A percentile compares a stretch with the other conserved stretches of the same genome.
These are phyloP conservation scores for Medauroidea extradentata DNA, from an alignment of 1,140 invertebrate species.

Conservation along the genomic window DNA sequence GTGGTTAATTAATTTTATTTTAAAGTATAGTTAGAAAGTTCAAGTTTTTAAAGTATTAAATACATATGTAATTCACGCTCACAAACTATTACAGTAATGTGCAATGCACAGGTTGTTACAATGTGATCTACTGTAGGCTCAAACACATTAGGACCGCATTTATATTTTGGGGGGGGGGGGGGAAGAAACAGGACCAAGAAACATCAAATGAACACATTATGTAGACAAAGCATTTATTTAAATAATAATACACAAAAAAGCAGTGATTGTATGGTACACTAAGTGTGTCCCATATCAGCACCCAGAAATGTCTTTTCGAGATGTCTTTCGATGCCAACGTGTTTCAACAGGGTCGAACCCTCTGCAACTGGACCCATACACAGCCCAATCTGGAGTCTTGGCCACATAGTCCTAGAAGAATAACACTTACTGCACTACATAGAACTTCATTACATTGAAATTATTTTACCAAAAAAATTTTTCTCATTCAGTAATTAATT, in stretches of 20 bases:
- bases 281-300: slow-evolving; percentile 13
- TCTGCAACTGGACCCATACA: slow-evolving; percentile 50
- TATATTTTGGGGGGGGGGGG: no score
- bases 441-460: slow-evolving; percentile 1
- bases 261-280: neutral
- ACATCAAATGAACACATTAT: neutral
- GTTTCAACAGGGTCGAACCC: slow-evolving; percentile 59
- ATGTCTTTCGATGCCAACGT: slow-evolving; percentile 48
- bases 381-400: slow-evolving; percentile 55
- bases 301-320: slow-evolving; percentile 30
- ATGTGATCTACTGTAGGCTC: no score
- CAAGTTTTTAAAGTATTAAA: no score
- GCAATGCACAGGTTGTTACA: no score
- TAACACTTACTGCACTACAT: no score
- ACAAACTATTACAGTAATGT: no score
- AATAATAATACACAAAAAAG: neutral
- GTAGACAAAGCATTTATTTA: neutral
- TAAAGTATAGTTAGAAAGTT: no score
- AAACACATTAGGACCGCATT: no score
- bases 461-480: no score
- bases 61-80: no score
- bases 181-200: neutral
- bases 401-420: slow-evolving; percentile 50
- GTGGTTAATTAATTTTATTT: no score
- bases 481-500: no score